Evolutionary conservation across 2,113 vertebrate genomes (phyloP).

Genomic region (Vulpes vulpes): DNA sequence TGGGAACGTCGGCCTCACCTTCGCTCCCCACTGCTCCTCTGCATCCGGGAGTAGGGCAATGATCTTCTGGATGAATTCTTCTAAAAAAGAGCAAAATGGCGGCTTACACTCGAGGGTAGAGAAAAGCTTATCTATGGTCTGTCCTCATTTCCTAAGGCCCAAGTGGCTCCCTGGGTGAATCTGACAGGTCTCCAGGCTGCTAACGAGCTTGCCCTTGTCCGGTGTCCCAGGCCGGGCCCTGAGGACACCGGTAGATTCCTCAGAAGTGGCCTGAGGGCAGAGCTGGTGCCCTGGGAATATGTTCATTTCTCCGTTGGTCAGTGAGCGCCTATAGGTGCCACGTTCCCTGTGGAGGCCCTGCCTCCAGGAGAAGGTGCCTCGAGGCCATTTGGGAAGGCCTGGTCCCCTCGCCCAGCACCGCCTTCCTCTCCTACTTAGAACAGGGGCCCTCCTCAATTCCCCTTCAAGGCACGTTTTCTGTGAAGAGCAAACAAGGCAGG

Average conservation of each 20-base stretch:
- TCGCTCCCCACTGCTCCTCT: neutral
- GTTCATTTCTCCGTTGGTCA: neutral
- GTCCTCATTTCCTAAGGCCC: neutral
- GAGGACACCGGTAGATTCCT: neutral
- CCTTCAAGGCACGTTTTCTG: neutral
- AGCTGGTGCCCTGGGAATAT: neutral
- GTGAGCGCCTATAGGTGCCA: neutral
- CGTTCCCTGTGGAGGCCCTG: neutral
- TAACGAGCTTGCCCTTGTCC: neutral
- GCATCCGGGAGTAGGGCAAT: slow-evolving; percentile 30
- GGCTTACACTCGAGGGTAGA: neutral
- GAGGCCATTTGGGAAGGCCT: neutral
- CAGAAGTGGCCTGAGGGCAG: neutral
- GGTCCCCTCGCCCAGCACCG: neutral
- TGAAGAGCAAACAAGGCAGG: neutral
- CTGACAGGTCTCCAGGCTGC: neutral
- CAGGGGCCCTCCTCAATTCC: neutral
- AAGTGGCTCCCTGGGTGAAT: neutral
- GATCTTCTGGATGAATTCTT: slow-evolving; percentile 71
- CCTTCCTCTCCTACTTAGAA: neutral
- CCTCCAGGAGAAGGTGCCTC: neutral
- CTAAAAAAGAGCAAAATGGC: slow-evolving; percentile 12
- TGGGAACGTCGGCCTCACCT: slow-evolving; percentile 35
- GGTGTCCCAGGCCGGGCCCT: neutral
- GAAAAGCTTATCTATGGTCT: neutral